A percentile compares a stretch with the other conserved stretches of the same genome.
phyloP scores from a whole-genome alignment of 2,113 vertebrate genomes.

The Nycticebus coucang region DNA sequence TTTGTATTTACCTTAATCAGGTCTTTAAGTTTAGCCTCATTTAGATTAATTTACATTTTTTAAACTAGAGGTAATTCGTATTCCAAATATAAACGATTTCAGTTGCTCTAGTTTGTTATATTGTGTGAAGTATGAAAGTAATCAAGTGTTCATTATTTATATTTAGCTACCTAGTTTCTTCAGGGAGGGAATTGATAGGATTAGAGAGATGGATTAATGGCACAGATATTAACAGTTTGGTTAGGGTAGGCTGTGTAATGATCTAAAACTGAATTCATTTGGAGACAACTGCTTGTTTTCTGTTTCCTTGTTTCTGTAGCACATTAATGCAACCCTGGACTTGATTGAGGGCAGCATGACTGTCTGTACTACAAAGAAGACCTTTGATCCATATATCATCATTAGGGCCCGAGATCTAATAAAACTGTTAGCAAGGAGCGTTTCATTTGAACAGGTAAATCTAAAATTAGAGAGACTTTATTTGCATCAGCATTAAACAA shows the following conservation, averaged over 20 bases:
- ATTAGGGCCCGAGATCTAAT: slow-evolving; percentile 96
- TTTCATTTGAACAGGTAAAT: slow-evolving; percentile 96
- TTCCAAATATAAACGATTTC: slow-evolving; percentile 30
- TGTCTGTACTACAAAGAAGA: slow-evolving; percentile 95
- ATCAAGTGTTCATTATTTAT: slow-evolving; percentile 6
- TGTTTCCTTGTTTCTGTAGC: slow-evolving; percentile 82
- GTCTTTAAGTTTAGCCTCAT: not conserved
- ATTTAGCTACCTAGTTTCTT: not conserved
- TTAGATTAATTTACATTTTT: not conserved
- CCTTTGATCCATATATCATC: slow-evolving; percentile 95
- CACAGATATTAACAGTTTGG: not conserved
- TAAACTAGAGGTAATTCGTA: slow-evolving; percentile 5
- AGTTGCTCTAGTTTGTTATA: not conserved
- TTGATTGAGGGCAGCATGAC: slow-evolving; percentile 98
- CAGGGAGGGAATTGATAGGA: not conserved
- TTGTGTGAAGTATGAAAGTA: slow-evolving; percentile 21
- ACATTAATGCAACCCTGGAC: slow-evolving; percentile 91
- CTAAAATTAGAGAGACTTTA: slow-evolving; percentile 1
- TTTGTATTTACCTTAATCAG: not conserved
- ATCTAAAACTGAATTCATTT: not conserved
- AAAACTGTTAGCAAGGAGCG: slow-evolving; percentile 95
- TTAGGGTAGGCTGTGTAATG: not conserved
- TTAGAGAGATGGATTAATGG: not conserved
- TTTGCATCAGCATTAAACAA: not conserved
- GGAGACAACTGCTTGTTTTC: not conserved